phyloP scores from a whole-genome alignment of 2,113 vertebrate genomes.

The Microcebus lehilahytsara region DNA sequence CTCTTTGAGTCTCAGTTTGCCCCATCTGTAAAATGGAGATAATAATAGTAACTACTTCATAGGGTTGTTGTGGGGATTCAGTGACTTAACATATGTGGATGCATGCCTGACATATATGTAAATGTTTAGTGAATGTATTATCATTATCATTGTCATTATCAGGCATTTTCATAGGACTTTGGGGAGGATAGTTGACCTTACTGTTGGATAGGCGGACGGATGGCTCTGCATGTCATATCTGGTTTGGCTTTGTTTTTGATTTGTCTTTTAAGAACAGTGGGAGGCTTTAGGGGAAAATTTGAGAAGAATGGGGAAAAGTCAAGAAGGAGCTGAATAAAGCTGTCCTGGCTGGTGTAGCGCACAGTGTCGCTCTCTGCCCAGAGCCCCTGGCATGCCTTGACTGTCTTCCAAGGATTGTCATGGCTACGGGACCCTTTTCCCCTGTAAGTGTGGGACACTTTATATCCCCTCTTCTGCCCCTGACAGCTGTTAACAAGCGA shows the following conservation, averaged over 20 bases:
- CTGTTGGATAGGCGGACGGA: background rate
- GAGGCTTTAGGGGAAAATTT: background rate
- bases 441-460: background rate
- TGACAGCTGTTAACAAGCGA: background rate
- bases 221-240: background rate
- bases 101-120: background rate
- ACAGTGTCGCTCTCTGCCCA: background rate
- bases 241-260: background rate
- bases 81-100: background rate
- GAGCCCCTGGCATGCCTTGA: background rate
- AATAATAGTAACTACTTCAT: background rate
- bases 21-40: background rate
- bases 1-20: background rate
- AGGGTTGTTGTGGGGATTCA: background rate
- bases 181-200: background rate
- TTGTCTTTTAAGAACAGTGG: background rate
- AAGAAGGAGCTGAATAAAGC: background rate
- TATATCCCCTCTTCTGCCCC: accelerated
- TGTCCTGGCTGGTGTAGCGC: background rate
- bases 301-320: background rate
- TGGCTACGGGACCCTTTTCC: background rate
- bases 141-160: background rate
- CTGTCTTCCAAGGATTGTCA: background rate
- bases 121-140: background rate
- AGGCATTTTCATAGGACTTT: background rate